phyloP scores from a whole-genome alignment of 1,140 invertebrate species.

The Aphidius gifuensis region DNA sequence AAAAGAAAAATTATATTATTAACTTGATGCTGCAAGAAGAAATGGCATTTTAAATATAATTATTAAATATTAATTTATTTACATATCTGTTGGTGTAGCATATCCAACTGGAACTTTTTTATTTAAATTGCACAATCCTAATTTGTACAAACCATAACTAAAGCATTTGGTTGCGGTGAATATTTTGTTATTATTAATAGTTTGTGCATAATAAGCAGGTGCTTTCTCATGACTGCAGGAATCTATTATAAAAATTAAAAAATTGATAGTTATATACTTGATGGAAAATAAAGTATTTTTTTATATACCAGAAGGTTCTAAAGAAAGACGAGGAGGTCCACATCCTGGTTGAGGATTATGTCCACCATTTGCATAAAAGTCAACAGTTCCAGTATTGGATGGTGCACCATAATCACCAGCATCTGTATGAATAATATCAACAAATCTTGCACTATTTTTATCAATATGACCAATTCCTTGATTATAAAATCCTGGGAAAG shows the following conservation, averaged over 20 bases:
- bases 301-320: conserved; percentile 49
- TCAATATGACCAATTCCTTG: conserved; percentile 59
- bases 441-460: conserved; percentile 62
- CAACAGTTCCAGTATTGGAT: conserved; percentile 58
- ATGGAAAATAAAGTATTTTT: background rate
- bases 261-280: too few species aligned
- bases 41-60: too few species aligned
- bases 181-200: conserved; percentile 45
- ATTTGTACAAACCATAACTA: conserved; percentile 12
- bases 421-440: conserved; percentile 70
- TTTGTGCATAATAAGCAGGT: conserved; percentile 62
- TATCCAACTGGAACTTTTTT: conserved; percentile 28
- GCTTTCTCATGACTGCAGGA: conserved; percentile 64
- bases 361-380: conserved; percentile 65
- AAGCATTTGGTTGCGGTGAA: conserved; percentile 50
- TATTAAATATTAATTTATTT: conserved; percentile 16
- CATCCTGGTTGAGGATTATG: conserved; percentile 60
- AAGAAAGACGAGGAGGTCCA: conserved; percentile 36
- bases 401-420: conserved; percentile 59
- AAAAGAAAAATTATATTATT: too few species aligned
- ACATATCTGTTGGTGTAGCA: conserved; percentile 21
- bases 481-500: conserved; percentile 61
- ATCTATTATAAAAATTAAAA: conserved; percentile 42
- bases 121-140: conserved; percentile 20
- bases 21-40: too few species aligned